These are phyloP conservation scores for Oreochromis aureus DNA, from an alignment of 2,113 vertebrate genomes.

Conservation along the genomic window DNA sequence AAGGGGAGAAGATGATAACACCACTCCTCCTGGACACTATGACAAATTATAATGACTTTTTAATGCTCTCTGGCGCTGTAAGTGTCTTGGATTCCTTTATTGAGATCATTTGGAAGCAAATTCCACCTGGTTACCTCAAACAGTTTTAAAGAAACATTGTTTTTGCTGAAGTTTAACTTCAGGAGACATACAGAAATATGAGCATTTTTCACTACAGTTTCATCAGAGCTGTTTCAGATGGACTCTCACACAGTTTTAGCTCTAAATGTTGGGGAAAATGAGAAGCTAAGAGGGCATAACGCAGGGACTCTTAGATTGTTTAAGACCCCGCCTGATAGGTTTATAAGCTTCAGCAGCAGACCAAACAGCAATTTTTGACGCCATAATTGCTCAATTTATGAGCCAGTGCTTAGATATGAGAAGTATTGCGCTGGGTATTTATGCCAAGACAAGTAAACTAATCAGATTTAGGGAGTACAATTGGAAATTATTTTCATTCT, in stretches of 20 bases:
- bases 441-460: slow-evolving; percentile 63
- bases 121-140: not conserved
- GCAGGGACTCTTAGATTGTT: slow-evolving; percentile 29
- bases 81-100: not conserved
- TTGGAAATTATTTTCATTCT: slow-evolving; percentile 31
- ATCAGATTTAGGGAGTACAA: slow-evolving; percentile 55
- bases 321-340: slow-evolving; percentile 46
- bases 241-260: slow-evolving; percentile 22
- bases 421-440: slow-evolving; percentile 24
- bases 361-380: slow-evolving; percentile 51
- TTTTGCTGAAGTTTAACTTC: not conserved
- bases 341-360: slow-evolving; percentile 41
- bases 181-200: not conserved
- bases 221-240: not conserved
- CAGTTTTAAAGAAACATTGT: not conserved
- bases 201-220: not conserved
- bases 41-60: not conserved
- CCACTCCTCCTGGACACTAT: not conserved
- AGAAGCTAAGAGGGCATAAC: slow-evolving; percentile 52
- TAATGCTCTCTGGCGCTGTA: not conserved
- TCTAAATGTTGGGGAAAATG: slow-evolving; percentile 59
- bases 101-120: not conserved
- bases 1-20: not conserved
- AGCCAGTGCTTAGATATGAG: slow-evolving; percentile 46
- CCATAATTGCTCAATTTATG: slow-evolving; percentile 54